Evolutionary conservation across 2,113 vertebrate genomes (phyloP).

Genomic region (Indicator maculatus): DNA sequence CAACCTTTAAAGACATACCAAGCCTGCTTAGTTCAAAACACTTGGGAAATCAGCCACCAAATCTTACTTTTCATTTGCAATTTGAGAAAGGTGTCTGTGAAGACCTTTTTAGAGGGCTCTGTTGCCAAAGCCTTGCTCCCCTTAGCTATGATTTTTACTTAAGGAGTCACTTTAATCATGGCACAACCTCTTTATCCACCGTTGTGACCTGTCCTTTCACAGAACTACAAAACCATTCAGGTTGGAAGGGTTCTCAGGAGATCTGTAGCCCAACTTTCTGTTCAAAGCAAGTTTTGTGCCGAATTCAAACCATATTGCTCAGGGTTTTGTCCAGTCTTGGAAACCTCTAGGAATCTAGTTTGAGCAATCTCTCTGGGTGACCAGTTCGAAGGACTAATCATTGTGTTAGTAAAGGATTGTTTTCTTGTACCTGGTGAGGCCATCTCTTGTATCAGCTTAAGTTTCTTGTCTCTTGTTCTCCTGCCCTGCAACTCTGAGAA

Average conservation of each 20-base stretch:
- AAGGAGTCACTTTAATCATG: neutral
- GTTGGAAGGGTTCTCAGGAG: neutral
- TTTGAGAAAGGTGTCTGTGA: neutral
- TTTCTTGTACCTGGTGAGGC: neutral
- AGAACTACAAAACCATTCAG: neutral
- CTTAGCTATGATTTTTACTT: neutral
- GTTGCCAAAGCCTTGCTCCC: neutral
- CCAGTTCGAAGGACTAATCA: neutral
- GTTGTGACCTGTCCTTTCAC: neutral
- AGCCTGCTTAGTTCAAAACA: neutral
- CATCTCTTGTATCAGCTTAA: neutral
- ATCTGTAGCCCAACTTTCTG: neutral
- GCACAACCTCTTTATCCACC: neutral
- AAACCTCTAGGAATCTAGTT: neutral
- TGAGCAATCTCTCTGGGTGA: neutral
- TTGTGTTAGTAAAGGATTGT: neutral
- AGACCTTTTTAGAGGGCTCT: neutral
- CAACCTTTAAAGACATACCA: neutral
- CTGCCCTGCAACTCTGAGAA: neutral
- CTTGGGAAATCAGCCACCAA: neutral
- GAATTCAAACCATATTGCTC: neutral
- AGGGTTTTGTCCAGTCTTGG: neutral
- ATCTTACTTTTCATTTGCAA: neutral
- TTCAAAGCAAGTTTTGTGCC: neutral
- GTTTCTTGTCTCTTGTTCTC: neutral